These are phyloP conservation scores for Hycleus phaleratus DNA, from an alignment of 1,140 invertebrate species.

Conservation along the genomic window DNA sequence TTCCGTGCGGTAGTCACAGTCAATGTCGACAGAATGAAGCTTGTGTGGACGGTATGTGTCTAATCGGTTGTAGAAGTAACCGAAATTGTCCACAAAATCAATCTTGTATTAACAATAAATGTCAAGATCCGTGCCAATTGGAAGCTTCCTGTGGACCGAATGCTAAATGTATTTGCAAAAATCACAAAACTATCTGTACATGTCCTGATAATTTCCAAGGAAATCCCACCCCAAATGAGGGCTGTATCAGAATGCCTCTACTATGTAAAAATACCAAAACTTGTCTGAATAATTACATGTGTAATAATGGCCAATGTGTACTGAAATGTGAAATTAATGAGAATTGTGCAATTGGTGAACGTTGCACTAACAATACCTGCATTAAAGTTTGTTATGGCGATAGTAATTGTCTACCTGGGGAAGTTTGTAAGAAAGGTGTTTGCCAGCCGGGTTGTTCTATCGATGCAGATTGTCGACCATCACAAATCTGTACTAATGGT, in stretches of 20 bases:
- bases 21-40: constrained; percentile 73
- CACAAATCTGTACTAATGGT: constrained; percentile 70
- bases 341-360: constrained; percentile 74
- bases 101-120: constrained; percentile 76
- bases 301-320: constrained; percentile 65
- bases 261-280: constrained; percentile 56
- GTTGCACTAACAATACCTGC: constrained; percentile 70
- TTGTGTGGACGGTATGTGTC: constrained; percentile 70
- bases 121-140: constrained; percentile 70
- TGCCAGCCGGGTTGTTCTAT: constrained; percentile 76
- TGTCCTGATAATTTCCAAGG: constrained; percentile 79
- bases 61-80: constrained; percentile 74
- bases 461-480: constrained; percentile 69
- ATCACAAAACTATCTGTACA: constrained; percentile 64
- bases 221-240: constrained; percentile 80
- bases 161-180: constrained; percentile 64
- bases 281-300: constrained; percentile 66
- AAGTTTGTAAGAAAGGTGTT: constrained; percentile 72
- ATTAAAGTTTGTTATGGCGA: constrained; percentile 81
- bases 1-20: constrained; percentile 67
- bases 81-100: constrained; percentile 67
- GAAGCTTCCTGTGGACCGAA: constrained; percentile 77
- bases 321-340: constrained; percentile 62
- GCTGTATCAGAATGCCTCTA: constrained; percentile 69
- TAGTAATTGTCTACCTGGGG: constrained; percentile 79